Evolutionary conservation across 2,113 vertebrate genomes (phyloP).

Genomic region (Pachycephala philippinensis): DNA sequence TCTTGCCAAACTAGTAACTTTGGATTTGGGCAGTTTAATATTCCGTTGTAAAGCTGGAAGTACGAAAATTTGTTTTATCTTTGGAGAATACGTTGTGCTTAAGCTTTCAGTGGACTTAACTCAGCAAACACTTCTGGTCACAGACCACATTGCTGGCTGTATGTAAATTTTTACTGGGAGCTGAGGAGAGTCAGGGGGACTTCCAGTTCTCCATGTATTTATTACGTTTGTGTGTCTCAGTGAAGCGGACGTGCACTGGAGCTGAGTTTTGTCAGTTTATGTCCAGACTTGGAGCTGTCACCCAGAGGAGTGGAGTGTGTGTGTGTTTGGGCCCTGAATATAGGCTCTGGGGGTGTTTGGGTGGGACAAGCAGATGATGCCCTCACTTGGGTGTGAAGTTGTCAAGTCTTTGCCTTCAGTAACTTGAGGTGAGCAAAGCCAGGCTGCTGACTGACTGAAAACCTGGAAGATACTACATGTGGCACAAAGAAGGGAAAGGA

Average conservation of each 20-base stretch:
- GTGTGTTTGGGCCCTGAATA: background rate
- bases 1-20: background rate
- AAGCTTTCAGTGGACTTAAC: background rate
- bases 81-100: background rate
- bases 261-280: background rate
- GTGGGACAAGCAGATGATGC: background rate
- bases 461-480: background rate
- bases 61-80: background rate
- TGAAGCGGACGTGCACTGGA: background rate
- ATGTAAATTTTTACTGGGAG: background rate
- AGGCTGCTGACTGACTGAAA: background rate
- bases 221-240: background rate
- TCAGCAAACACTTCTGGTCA: background rate
- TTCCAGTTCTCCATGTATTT: background rate
- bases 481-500: background rate
- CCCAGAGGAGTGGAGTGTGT: background rate
- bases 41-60: background rate
- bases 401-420: background rate
- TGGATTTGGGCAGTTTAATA: background rate
- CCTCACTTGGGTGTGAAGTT: background rate
- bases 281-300: background rate
- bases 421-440: background rate
- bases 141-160: background rate
- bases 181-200: background rate
- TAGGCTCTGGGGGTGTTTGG: background rate